These are phyloP conservation scores for Erythrolamprus reginae DNA, from an alignment of 2,113 vertebrate genomes.

Conservation along the genomic window DNA sequence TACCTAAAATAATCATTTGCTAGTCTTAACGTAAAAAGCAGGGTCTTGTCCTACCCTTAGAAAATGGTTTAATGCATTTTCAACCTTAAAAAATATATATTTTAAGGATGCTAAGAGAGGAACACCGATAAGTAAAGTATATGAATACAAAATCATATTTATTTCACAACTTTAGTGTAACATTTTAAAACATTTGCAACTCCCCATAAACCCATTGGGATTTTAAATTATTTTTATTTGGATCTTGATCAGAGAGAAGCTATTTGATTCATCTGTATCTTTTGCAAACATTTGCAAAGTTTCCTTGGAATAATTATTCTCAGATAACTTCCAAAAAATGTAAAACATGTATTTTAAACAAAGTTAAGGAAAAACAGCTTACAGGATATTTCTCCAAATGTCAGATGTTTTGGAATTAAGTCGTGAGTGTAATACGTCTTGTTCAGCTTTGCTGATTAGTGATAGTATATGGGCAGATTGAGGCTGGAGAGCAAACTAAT, in stretches of 20 bases:
- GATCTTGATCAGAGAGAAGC: neutral
- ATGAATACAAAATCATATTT: neutral
- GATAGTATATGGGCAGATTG: neutral
- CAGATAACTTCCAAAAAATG: neutral
- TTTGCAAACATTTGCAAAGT: neutral
- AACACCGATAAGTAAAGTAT: neutral
- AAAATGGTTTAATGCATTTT: neutral
- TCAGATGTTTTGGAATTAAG: neutral
- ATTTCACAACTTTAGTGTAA: neutral
- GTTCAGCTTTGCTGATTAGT: neutral
- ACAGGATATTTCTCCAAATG: neutral
- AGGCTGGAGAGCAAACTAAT: neutral
- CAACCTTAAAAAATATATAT: neutral
- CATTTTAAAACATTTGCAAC: neutral
- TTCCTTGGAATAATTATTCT: neutral
- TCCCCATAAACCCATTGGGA: neutral
- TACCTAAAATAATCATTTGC: neutral
- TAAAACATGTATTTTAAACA: neutral
- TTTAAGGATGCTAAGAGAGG: neutral
- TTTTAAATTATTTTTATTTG: neutral
- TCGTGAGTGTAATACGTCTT: neutral
- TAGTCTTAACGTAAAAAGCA: neutral
- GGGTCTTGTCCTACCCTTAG: neutral
- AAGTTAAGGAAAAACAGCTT: neutral
- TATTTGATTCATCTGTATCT: neutral